Evolutionary conservation across 2,888 invertebrate genomes (phyloP), one percentile per base, ranked within the genome.

Genomic region (Serripes groenlandicus): DNA sequence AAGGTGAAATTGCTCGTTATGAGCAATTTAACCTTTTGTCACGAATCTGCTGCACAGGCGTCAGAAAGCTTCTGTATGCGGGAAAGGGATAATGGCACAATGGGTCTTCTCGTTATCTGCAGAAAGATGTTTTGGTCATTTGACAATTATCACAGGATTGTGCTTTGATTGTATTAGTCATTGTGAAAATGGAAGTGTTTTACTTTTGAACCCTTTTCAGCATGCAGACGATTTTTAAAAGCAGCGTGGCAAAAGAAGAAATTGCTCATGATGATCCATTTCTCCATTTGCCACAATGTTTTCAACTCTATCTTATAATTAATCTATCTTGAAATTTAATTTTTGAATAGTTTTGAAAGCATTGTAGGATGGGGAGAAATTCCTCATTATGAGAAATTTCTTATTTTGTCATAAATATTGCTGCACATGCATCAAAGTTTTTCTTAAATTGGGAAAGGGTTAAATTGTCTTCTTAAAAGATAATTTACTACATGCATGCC

Each of bases 311-410:
- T 49, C 7, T 21, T 49, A 21, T 49, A 15, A 21, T 5, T 21
- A 49, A 21, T 2, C 2, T 49, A 3, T 2, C 7, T 49, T 21
- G 21, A 49, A 49, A 15, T 49, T 49, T 2, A 5, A 21, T 21
- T 5, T 49, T 15, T 49, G 7, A 49, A 21, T 15, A 49, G 9
- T 42, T 42, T 42, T 42, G 42, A 56, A 56, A 56, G n/a, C 56
- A 56, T n/a, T 56, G 56, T 56, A n/a, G 56, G n/a, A 56, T 15
- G n/a, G n/a, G 56, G 56, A 56, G 23, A 56, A 56, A 56, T 56
- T 56, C 11, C 56, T 56, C 23, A n/a, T 56, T 15, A 56, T n/a
- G 56, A 56, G 56, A 5, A 56, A 56, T 23, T 56, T 56, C 56
- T 56, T n/a, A 9, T 56, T 56, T 56, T 56, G 11, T n/a, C 56